phyloP scores from a whole-genome alignment of 1,140 invertebrate species.

The Heliconius melpomene region DNA sequence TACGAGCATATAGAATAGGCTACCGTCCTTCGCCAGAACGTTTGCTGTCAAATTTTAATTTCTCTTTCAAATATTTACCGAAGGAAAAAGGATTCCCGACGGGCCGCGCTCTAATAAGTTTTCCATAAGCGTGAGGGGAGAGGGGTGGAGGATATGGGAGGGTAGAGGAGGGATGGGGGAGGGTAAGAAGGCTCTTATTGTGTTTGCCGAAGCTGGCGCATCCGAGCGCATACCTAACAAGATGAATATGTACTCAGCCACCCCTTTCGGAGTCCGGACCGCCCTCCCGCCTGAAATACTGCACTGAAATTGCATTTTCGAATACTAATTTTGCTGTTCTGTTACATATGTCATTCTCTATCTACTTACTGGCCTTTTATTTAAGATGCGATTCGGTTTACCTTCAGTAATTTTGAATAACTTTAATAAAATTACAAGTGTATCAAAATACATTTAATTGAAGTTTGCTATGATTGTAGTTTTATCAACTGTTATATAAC shows the following conservation, averaged over 20 bases:
- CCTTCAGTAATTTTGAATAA: not conserved
- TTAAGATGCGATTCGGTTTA: constrained; percentile 30
- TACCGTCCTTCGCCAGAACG: constrained; percentile 65
- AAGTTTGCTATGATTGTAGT: no score
- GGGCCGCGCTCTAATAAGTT: constrained; percentile 79
- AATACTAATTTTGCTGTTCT: constrained; percentile 71
- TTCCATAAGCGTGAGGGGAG: constrained; percentile 72
- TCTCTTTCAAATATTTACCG: constrained; percentile 80
- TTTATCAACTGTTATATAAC: no score
- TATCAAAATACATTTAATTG: no score
- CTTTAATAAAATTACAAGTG: not conserved
- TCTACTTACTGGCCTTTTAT: constrained; percentile 28
- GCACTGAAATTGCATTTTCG: constrained; percentile 78
- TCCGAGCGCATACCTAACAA: constrained; percentile 80
- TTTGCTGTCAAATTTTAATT: constrained; percentile 81
- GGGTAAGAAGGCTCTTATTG: constrained; percentile 74
- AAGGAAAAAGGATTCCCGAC: constrained; percentile 80
- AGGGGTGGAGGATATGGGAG: constrained; percentile 39
- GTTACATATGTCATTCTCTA: constrained; percentile 44
- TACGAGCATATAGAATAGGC: constrained; percentile 72
- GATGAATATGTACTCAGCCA: constrained; percentile 76
- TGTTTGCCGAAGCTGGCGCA: constrained; percentile 79
- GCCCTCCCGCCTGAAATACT: constrained; percentile 60
- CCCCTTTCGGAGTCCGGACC: constrained; percentile 56
- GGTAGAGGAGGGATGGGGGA: constrained; percentile 37